Conservation (phyloP, 2,797 vertebrate species). For the Amphiprion clarkii region DNA sequence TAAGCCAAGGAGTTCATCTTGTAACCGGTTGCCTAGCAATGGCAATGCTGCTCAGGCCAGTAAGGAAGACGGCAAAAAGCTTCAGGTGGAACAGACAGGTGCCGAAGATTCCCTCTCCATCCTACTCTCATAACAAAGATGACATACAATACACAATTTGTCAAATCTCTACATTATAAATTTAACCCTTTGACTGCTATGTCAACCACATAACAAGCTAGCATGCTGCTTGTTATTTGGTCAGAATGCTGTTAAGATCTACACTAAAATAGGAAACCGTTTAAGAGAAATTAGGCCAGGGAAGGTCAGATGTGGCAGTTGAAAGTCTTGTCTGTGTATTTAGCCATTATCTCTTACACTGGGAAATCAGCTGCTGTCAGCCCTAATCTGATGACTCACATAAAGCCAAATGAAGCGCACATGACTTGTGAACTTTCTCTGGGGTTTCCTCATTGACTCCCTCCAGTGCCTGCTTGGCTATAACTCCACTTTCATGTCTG, state of each 20-base stretch:
- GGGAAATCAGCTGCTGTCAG: conserved; percentile 54
- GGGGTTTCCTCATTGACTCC: conserved; percentile 60
- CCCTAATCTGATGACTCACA: conserved; percentile 56
- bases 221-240: conserved; percentile 17
- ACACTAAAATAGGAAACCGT: neutral
- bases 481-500: conserved; percentile 79
- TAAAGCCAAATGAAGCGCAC: conserved; percentile 62
- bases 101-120: conserved; percentile 76
- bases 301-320: conserved; percentile 27
- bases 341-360: conserved; percentile 30
- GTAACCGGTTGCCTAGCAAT: conserved; percentile 93
- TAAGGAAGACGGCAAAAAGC: conserved; percentile 88
- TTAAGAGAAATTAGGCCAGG: neutral
- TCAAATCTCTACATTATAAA: conserved; percentile 5
- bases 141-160: neutral
- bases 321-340: conserved; percentile 25
- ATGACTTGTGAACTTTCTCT: conserved; percentile 56
- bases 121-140: conserved; percentile 27
- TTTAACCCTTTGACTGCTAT: conserved; percentile 6
- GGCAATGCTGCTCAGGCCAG: conserved; percentile 86
- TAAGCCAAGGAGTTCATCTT: conserved; percentile 91
- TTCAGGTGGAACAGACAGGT: conserved; percentile 91
- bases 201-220: conserved; percentile 1
- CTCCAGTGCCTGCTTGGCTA: conserved; percentile 53
- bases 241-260: conserved; percentile 4